A percentile compares a stretch with the other conserved stretches of the same genome.
These are phyloP conservation scores for Setipinna tenuifilis DNA, from an alignment of 2,797 vertebrate species.

Conservation along the genomic window DNA sequence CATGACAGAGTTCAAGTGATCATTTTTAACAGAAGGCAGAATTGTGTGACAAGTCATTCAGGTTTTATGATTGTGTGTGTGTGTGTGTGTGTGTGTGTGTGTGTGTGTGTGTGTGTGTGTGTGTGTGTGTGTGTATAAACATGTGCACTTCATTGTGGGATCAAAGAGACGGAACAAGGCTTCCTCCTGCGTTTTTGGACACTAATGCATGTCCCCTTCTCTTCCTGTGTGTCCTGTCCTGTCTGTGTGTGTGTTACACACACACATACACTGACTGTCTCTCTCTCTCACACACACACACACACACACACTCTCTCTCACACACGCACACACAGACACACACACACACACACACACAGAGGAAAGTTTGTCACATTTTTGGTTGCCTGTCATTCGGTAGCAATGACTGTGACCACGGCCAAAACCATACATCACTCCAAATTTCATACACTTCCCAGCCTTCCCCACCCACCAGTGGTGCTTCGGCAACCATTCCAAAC, in stretches of 20 bases:
- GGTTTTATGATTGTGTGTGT: background rate
- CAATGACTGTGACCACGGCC: slow-evolving; percentile 15
- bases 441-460: slow-evolving; percentile 3
- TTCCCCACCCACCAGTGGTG: background rate
- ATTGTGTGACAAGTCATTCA: background rate
- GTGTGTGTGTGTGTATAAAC: slow-evolving; percentile 46
- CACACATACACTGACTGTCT: background rate
- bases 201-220: slow-evolving; percentile 36
- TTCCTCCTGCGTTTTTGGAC: slow-evolving; percentile 38
- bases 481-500: background rate
- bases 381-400: slow-evolving; percentile 43
- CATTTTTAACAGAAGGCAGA: background rate
- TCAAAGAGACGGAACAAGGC: slow-evolving; percentile 66
- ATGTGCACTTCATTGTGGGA: slow-evolving; percentile 71
- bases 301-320: background rate
- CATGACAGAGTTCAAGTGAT: background rate
- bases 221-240: slow-evolving; percentile 17
- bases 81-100: slow-evolving; percentile 20
- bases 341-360: slow-evolving; percentile 43
- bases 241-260: slow-evolving; percentile 7
- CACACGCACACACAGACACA: slow-evolving; percentile 41
- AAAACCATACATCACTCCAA: slow-evolving; percentile 17
- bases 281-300: background rate
- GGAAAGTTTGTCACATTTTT: slow-evolving; percentile 51
- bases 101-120: slow-evolving; percentile 23